These are phyloP conservation scores for Danionella cerebrum DNA, from an alignment of 2,113 vertebrate genomes.

Conservation along the genomic window DNA sequence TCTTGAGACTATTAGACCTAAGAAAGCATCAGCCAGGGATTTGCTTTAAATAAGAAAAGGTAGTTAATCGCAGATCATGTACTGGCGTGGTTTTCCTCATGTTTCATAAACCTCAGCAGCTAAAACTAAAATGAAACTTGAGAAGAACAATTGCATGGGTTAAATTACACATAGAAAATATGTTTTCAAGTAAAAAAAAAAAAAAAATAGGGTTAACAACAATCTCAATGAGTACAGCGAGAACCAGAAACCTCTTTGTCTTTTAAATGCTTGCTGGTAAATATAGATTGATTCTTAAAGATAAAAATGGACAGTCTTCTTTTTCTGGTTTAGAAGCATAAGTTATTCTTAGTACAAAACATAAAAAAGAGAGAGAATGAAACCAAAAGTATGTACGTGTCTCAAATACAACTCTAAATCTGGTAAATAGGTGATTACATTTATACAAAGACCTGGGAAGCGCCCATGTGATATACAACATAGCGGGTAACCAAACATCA, in stretches of 20 bases:
- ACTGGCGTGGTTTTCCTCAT: no score
- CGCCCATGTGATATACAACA: not conserved
- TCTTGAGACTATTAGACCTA: not conserved
- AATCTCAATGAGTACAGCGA: slow-evolving; percentile 28
- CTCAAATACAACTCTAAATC: slow-evolving; percentile 32
- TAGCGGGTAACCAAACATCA: not conserved
- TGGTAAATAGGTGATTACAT: not conserved
- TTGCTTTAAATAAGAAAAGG: no score
- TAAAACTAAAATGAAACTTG: not conserved
- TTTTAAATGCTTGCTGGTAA: slow-evolving; percentile 29
- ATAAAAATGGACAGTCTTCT: slow-evolving; percentile 36
- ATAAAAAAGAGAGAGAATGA: not conserved
- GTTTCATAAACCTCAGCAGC: not conserved
- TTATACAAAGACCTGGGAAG: slow-evolving; percentile 11
- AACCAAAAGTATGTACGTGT: not conserved
- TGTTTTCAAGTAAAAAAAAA: not conserved
- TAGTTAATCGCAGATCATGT: no score
- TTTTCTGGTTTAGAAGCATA: slow-evolving; percentile 24
- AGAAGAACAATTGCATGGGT: not conserved
- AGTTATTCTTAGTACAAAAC: slow-evolving; percentile 35
- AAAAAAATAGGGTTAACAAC: not conserved
- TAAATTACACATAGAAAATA: not conserved
- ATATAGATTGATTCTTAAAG: slow-evolving; percentile 18
- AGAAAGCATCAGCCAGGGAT: no score
- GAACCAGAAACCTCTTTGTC: slow-evolving; percentile 23